Base-by-base conservation (phyloP, 2,797 vertebrate genomes). In the Phoebastria nigripes region DNA sequence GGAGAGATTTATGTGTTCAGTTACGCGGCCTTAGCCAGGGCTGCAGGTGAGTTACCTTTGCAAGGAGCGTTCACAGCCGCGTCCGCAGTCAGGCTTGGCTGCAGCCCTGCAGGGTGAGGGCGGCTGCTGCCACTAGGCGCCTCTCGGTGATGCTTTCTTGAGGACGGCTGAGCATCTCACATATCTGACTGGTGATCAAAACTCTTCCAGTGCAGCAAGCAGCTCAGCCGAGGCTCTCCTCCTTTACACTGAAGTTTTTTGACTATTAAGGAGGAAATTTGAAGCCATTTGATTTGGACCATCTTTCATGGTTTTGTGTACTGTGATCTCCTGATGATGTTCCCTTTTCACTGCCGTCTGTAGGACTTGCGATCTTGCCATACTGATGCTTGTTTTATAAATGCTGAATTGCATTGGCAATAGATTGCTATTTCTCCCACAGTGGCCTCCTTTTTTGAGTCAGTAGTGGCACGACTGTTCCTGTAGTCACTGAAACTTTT, bases 31-130 rank as follows among this genome's bases (percentile, higher is more conserved):
- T 14, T 12, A 29, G 33, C 37, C 18, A 0, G 18, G 13, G 37
- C 2, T n/a, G 63, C 41, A 0, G 42, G 2, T 16, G 2, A 2
- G 33, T 12, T 6, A 8, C 62, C 51, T 7, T 6, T 1, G 46
- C 71, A 4, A 31, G 0, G 3, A 31, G 20, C 1, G 2, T 5
- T 19, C 13, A 6, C 26, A 0, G 1, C 41, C 3, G 1, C 2
- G 0, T 35, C 29, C 3, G 0, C 1, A 1, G 33, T 2, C 42
- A 1, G 71, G 8, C 15, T 9, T 5, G n/a, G 73, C 65, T 20
- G 62, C 25, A 0, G 31, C 52, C 41, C 33, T 0, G 11, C 39
- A 0, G 69, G 22, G 56, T 3, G 2, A 26, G 12, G 21, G 47
- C 2, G 0, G 44, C 46, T 31, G 54, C 77, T 65, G 91, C 78